Conservation (phyloP, 2,888 invertebrate species). For the Latheticus oryzae region DNA sequence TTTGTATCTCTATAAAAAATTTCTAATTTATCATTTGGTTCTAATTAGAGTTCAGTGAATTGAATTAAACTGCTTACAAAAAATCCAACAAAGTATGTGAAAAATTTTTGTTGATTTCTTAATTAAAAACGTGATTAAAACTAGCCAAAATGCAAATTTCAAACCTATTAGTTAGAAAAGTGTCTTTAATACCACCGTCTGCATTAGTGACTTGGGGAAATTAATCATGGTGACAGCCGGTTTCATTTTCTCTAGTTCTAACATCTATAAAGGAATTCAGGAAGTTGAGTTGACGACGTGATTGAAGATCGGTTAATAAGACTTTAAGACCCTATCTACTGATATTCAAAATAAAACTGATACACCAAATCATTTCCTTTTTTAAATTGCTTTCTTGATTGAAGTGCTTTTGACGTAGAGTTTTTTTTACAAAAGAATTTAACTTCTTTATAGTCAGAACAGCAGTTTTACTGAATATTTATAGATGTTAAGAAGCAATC, state of each 20-base stretch:
- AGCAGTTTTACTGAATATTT: too few relatives aligned
- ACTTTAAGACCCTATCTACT: conserved; percentile 10
- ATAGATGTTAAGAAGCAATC: too few relatives aligned
- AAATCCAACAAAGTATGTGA: too few relatives aligned
- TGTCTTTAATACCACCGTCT: conserved; percentile 24
- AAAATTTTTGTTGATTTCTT: too few relatives aligned
- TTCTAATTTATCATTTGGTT: too few relatives aligned
- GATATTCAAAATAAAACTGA: conserved; percentile 5
- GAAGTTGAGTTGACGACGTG: conserved; percentile 6
- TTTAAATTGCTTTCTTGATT: conserved; percentile 18
- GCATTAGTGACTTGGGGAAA: conserved; percentile 18
- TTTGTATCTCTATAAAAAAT: too few relatives aligned
- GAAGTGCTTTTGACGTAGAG: too few relatives aligned
- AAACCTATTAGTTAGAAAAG: too few relatives aligned
- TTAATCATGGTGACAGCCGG: conserved; percentile 19
- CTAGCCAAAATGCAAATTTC: neutral
- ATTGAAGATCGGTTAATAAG: conserved; percentile 20
- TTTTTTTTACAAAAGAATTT: too few relatives aligned
- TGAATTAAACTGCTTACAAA: too few relatives aligned
- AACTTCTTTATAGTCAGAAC: too few relatives aligned
- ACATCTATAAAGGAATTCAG: conserved; percentile 18
- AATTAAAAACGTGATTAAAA: conserved; percentile 8
- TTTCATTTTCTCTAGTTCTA: conserved; percentile 19
- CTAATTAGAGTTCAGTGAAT: too few relatives aligned
- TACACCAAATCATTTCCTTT: conserved; percentile 7